phyloP scores from a whole-genome alignment of 2,888 invertebrate genomes.

The Limnephilus lunatus region DNA sequence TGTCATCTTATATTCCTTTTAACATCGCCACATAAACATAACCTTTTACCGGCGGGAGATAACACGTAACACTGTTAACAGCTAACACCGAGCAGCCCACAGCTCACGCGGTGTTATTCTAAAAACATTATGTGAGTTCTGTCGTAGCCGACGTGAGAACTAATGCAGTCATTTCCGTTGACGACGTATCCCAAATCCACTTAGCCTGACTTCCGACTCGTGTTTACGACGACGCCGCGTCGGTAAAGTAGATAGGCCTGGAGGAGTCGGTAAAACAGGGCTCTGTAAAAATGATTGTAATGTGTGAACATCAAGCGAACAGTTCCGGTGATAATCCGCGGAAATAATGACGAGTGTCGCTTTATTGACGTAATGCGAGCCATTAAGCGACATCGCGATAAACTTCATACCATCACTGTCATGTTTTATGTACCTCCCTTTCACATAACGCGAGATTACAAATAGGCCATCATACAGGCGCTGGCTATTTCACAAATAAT shows the following conservation, averaged over 20 bases:
- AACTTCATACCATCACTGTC: background rate
- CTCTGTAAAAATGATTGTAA: conserved; percentile 50
- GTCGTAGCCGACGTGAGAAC: conserved; percentile 17
- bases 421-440: background rate
- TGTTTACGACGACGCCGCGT: conserved; percentile 30
- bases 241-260: background rate
- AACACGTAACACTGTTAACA: background rate
- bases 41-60: background rate
- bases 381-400: background rate
- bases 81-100: background rate
- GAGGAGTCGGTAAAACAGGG: conserved; percentile 23
- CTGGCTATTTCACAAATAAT: background rate
- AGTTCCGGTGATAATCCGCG: conserved; percentile 37
- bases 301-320: conserved; percentile 23
- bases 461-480: background rate
- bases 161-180: conserved; percentile 41
- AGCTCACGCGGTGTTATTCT: conserved; percentile 2
- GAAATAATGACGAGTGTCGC: conserved; percentile 8
- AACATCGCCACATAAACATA: background rate
- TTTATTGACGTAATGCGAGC: background rate
- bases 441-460: background rate
- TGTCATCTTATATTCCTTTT: background rate
- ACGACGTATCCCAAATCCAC: conserved; percentile 36
- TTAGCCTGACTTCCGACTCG: conserved; percentile 35
- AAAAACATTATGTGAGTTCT: conserved; percentile 21